These are phyloP conservation scores for Platycercus adscitus DNA, from an alignment of 2,113 vertebrate genomes.

Conservation along the genomic window DNA sequence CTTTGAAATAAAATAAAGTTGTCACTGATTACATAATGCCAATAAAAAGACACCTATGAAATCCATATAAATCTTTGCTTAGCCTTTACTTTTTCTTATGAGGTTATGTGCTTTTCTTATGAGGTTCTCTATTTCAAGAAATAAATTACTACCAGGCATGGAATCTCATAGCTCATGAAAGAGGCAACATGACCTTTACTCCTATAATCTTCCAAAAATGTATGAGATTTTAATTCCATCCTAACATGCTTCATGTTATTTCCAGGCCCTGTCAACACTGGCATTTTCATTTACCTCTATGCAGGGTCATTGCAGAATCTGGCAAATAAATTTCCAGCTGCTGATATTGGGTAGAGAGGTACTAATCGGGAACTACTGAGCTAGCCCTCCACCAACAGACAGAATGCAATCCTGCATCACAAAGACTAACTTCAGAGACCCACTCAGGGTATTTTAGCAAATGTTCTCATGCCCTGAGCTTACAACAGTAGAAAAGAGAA, in stretches of 20 bases:
- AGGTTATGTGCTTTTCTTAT: neutral
- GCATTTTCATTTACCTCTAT: neutral
- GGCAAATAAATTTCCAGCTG: neutral
- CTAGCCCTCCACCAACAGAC: neutral
- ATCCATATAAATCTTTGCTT: neutral
- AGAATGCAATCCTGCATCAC: neutral
- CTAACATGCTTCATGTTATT: neutral
- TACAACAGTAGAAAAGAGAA: neutral
- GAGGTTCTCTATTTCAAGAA: neutral
- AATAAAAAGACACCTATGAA: neutral
- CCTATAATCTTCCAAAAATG: neutral
- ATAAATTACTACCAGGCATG: neutral
- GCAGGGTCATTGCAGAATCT: neutral
- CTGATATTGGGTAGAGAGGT: accelerated
- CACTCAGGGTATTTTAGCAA: neutral
- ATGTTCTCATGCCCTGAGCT: neutral
- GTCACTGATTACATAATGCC: neutral
- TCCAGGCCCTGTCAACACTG: neutral
- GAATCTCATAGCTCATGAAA: neutral
- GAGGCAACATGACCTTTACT: neutral
- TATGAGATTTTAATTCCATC: neutral
- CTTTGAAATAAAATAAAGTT: neutral
- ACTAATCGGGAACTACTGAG: neutral
- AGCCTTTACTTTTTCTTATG: neutral
- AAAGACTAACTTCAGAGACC: neutral